These are phyloP conservation scores for Drosophila ustulata DNA, from an alignment of 2,888 invertebrate genomes.

Conservation along the genomic window DNA sequence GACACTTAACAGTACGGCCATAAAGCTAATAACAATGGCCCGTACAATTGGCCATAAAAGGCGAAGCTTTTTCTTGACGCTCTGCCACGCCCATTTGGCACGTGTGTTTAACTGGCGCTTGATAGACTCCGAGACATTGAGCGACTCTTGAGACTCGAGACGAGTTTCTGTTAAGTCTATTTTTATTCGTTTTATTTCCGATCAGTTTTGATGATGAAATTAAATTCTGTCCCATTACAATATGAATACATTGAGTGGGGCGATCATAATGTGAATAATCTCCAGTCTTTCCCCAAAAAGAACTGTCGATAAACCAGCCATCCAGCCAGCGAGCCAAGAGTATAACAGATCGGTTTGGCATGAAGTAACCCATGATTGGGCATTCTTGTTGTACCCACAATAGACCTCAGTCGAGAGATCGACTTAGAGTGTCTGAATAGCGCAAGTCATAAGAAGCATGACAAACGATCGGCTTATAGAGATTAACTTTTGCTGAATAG, in stretches of 20 bases:
- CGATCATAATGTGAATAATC: constrained; percentile 30
- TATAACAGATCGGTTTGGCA: constrained; percentile 14
- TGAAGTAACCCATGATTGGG: constrained; percentile 45
- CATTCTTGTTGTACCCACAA: constrained; percentile 49
- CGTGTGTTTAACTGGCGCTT: constrained; percentile 45
- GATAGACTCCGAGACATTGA: constrained; percentile 12
- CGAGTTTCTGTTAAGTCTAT: constrained; percentile 24
- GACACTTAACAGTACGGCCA: constrained; percentile 45
- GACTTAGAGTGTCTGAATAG: constrained; percentile 8
- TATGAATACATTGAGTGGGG: constrained; percentile 52
- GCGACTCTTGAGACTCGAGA: constrained; percentile 6
- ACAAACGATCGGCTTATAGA: constrained; percentile 54
- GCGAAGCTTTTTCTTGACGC: constrained; percentile 14
- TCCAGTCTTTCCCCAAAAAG: constrained; percentile 14
- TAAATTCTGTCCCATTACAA: constrained; percentile 49
- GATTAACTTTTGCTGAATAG: constrained; percentile 43
- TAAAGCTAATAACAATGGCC: constrained; percentile 56
- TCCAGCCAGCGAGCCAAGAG: neutral
- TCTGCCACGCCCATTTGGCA: constrained; percentile 58
- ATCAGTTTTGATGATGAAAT: constrained; percentile 43
- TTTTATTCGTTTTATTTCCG: constrained; percentile 19
- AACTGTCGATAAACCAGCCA: constrained; percentile 10
- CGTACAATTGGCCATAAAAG: constrained; percentile 55
- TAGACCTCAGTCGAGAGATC: constrained; percentile 10
- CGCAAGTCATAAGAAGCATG: constrained; percentile 45